phyloP scores from a whole-genome alignment of 2,113 vertebrate species.

The Cromileptes altivelis region DNA sequence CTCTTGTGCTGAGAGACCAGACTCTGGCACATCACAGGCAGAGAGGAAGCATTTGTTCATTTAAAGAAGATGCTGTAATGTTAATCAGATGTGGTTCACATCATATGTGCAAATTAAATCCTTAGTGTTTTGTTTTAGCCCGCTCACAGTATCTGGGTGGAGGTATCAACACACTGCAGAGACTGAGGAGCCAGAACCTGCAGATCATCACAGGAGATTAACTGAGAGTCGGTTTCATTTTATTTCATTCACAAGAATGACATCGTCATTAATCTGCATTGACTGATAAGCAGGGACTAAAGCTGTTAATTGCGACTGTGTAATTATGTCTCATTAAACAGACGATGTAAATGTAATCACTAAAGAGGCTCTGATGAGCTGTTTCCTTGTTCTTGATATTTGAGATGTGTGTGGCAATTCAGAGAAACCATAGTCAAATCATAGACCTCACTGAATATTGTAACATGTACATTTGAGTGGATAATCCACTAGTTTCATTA shows the following conservation, averaged over 20 bases:
- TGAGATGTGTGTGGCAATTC: not conserved
- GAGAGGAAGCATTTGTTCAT: slow-evolving; percentile 48
- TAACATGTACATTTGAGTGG: not conserved
- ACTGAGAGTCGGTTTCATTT: slow-evolving; percentile 16
- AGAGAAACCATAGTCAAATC: not conserved
- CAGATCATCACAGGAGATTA: slow-evolving; percentile 35
- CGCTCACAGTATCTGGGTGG: slow-evolving; percentile 9
- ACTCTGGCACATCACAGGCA: slow-evolving; percentile 41
- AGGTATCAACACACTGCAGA: slow-evolving; percentile 12
- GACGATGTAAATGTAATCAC: not conserved
- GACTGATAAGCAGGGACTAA: not conserved
- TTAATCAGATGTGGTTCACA: slow-evolving; percentile 60
- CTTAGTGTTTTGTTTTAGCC: slow-evolving; percentile 23
- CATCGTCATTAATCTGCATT: not conserved
- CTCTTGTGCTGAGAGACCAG: slow-evolving; percentile 20
- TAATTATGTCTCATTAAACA: not conserved
- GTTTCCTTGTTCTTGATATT: not conserved
- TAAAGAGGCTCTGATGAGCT: not conserved
- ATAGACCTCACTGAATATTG: not conserved
- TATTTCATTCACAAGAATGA: not conserved
- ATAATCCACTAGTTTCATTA: slow-evolving; percentile 16
- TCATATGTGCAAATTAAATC: slow-evolving; percentile 39
- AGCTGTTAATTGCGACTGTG: too few species aligned
- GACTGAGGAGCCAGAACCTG: not conserved
- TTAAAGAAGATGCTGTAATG: slow-evolving; percentile 56